Percentiles rank a stretch among this genome's conserved stretches.
phyloP scores from a whole-genome alignment of 2,888 invertebrate genomes.

The Esperia sulphurella region DNA sequence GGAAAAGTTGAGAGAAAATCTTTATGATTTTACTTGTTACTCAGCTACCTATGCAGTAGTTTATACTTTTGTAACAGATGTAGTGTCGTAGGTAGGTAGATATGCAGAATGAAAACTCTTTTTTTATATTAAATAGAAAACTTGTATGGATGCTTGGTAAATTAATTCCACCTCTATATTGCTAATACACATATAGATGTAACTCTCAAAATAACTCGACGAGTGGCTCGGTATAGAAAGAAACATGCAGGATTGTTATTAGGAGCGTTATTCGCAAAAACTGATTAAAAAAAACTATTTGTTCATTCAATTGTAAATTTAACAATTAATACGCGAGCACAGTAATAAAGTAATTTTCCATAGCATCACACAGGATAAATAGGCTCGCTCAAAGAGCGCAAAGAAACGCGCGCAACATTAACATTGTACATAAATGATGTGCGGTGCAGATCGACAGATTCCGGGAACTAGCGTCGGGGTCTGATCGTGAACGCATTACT shows the following conservation, averaged over 20 bases:
- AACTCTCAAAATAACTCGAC: too few species aligned
- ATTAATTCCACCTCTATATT: too few species aligned
- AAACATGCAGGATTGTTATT: too few species aligned
- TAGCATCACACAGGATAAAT: constrained; percentile 15
- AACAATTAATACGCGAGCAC: background rate
- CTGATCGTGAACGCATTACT: constrained; percentile 28
- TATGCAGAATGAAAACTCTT: too few species aligned
- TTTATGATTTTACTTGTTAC: background rate
- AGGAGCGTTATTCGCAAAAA: too few species aligned
- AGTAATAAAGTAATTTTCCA: constrained; percentile 41
- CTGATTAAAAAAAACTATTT: too few species aligned
- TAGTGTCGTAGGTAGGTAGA: too few species aligned
- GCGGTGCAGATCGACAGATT: constrained; percentile 33
- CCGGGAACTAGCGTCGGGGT: constrained; percentile 26
- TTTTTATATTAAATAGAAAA: too few species aligned
- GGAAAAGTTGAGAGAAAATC: background rate
- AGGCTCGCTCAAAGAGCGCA: constrained; percentile 21
- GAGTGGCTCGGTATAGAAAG: too few species aligned
- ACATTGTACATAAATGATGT: constrained; percentile 49
- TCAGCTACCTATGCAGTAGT: background rate
- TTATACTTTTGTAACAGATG: too few species aligned
- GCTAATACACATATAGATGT: too few species aligned
- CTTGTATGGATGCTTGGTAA: too few species aligned
- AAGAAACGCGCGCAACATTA: constrained; percentile 46
- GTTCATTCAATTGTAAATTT: background rate